phyloP scores from a whole-genome alignment of 37 sponge, comb jelly and placozoan genomes.

The Halisarca cf. caerulea region DNA sequence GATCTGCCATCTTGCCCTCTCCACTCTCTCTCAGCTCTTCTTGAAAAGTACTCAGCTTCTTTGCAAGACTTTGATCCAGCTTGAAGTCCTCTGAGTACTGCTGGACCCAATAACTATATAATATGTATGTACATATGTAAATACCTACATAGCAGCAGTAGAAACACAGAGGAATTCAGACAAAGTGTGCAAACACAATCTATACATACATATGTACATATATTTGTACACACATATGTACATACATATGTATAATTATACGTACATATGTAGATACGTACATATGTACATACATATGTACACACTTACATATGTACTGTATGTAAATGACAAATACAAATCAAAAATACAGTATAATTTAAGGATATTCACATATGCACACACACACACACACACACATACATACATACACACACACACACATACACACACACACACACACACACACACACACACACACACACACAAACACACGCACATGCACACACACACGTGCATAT shows the following conservation, averaged over 20 bases:
- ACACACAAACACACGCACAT: constrained; percentile 1
- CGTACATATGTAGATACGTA: neutral
- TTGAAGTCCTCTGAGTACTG: constrained; percentile 17
- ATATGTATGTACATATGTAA: neutral
- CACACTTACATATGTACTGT: neutral
- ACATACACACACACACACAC: neutral
- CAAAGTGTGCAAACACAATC: neutral
- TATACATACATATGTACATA: neutral
- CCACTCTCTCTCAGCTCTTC: neutral
- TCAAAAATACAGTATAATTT: too few relatives aligned
- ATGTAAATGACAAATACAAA: too few relatives aligned
- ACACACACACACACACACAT: neutral
- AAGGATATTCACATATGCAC: neutral
- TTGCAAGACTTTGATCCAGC: neutral
- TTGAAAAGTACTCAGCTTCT: neutral
- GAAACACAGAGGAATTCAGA: too few relatives aligned
- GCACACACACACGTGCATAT: neutral
- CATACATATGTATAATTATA: neutral
- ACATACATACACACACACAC: neutral
- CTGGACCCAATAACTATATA: constrained; percentile 1
- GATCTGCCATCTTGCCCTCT: constrained; percentile 10
- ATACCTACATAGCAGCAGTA: neutral
- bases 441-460: neutral
- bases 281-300: neutral
- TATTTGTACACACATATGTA: neutral